Evolutionary conservation across 2,888 invertebrate genomes (phyloP), one percentile per base, ranked within the genome.

Genomic region (Ectemnius continuus): DNA sequence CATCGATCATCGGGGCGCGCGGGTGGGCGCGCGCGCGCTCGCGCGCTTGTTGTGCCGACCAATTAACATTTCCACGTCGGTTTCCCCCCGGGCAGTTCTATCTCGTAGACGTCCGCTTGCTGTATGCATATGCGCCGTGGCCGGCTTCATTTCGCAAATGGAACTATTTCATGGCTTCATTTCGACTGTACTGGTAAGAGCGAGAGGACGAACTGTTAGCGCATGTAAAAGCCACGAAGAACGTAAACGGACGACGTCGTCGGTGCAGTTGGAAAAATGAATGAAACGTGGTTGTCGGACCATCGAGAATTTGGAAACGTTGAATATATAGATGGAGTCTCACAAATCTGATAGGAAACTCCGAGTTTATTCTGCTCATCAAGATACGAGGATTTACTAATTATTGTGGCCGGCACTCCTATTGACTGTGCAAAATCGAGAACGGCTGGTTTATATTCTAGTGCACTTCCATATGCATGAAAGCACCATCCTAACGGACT

Each of bases 91-190:
- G 62, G 61, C 28, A 58, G 57, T 67, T 52, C 68, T 67, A 75
- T 68, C 71, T 67, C 67, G 61, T 61, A 60, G 26, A 36, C 62
- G 14, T 28, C 59, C 63, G 71, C 64, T 74, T 57, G 69, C 77
- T 78, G 70, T 59, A 26, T 23, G 59, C 78, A 79, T 36, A 36
- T 36, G 36, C 23, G 26, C 66, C 63, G 47, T 6, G 63, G 61
- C 52, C 36, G 69, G 68, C 73, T 85, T 87, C 87, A 87, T 87
- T 87, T 86, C 75, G 84, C 82, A 87, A 87, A 87, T 87, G 87
- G 87, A 87, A 85, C 86, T 75, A 82, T 79, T 81, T 74, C 70
- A 65, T 79, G 59, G 73, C 58, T 67, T 57, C 61, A 28, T 65
- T 58, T 23, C 48, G 60, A 13, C 45, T 8, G 4, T 4, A 14